Evolutionary conservation across 2,797 vertebrate species (phyloP).

Genomic region (Galaxias olidus): DNA sequence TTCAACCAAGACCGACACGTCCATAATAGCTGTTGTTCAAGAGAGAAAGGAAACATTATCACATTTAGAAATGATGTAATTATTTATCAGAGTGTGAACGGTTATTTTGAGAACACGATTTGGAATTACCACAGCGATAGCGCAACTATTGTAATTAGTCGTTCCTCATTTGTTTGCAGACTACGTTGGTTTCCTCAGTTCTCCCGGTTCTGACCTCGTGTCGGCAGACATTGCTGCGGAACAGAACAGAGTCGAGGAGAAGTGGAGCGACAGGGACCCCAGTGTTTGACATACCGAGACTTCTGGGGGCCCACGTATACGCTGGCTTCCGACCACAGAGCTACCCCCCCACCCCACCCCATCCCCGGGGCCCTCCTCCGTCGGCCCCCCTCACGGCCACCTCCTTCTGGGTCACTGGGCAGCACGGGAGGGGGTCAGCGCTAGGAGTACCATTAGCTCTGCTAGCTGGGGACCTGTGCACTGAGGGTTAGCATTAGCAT

Average conservation of each 20-base stretch:
- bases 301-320: constrained; percentile 61
- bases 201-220: no score
- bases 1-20: no score
- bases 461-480: constrained; percentile 53
- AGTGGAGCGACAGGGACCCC: constrained; percentile 46
- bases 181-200: no score
- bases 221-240: not conserved
- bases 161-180: no score
- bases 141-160: no score
- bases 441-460: constrained; percentile 47
- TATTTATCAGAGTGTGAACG: no score
- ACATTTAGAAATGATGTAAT: no score
- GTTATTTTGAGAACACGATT: no score
- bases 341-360: constrained; percentile 32
- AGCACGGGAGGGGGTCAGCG: constrained; percentile 59
- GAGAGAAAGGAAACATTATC: no score
- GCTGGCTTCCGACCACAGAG: constrained; percentile 64
- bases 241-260: constrained; percentile 46
- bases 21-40: no score
- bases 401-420: constrained; percentile 72
- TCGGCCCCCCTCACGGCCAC: constrained; percentile 63
- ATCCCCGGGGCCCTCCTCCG: constrained; percentile 42
- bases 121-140: no score
- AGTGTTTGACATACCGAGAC: constrained; percentile 69
- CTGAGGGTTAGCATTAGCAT: constrained; percentile 46